A percentile compares a stretch with the other conserved stretches of the same genome.
These are phyloP conservation scores for Plodia interpunctella DNA, from an alignment of 1,140 invertebrate genomes.

Conservation along the genomic window DNA sequence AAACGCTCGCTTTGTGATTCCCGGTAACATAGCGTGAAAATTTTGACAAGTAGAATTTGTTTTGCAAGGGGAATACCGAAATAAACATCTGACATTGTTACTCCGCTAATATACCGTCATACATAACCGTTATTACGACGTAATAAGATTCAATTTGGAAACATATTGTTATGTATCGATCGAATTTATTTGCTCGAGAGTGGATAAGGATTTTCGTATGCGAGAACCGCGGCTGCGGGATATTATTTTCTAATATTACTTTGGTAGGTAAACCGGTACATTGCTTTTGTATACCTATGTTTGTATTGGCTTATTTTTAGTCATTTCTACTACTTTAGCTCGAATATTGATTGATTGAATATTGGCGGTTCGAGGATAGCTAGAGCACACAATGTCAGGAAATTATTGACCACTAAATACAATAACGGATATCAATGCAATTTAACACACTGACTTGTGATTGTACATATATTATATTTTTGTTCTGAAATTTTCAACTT, in stretches of 20 bases:
- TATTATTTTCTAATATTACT: conserved; percentile 10
- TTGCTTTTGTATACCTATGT: neutral
- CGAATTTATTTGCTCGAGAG: conserved; percentile 4
- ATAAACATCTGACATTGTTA: conserved; percentile 41
- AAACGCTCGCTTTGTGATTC: conserved; percentile 64
- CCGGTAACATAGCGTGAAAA: conserved; percentile 55
- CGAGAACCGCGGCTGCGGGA: neutral
- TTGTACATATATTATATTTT: too few relatives aligned
- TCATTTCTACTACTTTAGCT: neutral
- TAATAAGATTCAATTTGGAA: conserved; percentile 2
- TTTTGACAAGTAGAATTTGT: conserved; percentile 69
- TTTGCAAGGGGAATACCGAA: conserved; percentile 52
- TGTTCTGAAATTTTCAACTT: too few relatives aligned
- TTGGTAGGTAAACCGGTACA: neutral
- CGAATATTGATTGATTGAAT: neutral
- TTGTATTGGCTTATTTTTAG: neutral
- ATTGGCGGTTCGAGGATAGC: too few relatives aligned
- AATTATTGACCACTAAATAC: too few relatives aligned
- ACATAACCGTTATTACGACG: neutral
- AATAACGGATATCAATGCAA: too few relatives aligned
- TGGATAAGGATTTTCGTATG: neutral
- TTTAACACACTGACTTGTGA: too few relatives aligned
- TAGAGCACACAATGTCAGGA: too few relatives aligned
- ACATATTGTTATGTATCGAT: conserved; percentile 7
- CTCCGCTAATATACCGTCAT: conserved; percentile 13